phyloP scores from a whole-genome alignment of 1,140 invertebrate genomes.

The Caenorhabditis remanei region DNA sequence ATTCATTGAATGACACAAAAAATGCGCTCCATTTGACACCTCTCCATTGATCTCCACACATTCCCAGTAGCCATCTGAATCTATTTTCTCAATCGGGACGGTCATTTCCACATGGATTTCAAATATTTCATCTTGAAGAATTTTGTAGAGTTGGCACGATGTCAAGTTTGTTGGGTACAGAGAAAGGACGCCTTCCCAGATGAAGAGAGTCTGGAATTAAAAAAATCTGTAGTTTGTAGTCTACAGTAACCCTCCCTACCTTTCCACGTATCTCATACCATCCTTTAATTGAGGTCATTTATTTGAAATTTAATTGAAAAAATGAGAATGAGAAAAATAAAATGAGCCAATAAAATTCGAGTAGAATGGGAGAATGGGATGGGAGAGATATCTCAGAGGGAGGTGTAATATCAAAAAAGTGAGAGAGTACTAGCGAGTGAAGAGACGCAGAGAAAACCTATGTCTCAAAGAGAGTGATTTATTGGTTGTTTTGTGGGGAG shows the following conservation, averaged over 20 bases:
- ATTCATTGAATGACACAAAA: slow-evolving; percentile 23
- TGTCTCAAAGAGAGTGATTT: not conserved
- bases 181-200: slow-evolving; percentile 8
- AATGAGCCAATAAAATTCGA: not conserved
- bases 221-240: not conserved
- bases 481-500: slow-evolving; percentile 2
- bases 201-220: slow-evolving; percentile 22
- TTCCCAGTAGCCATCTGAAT: slow-evolving; percentile 38
- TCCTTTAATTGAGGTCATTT: not conserved
- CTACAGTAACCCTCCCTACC: not conserved
- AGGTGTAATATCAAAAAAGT: slow-evolving; percentile 16
- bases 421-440: not conserved
- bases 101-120: slow-evolving; percentile 6
- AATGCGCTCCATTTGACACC: not conserved
- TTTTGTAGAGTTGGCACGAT: slow-evolving; percentile 25
- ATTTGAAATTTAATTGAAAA: not conserved
- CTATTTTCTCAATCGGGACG: not conserved
- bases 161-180: not conserved
- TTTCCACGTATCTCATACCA: slow-evolving; percentile 32
- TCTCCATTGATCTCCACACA: slow-evolving; percentile 31
- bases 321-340: not conserved
- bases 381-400: not conserved
- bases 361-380: not conserved
- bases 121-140: slow-evolving; percentile 33
- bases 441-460: not conserved